phyloP scores from a whole-genome alignment of 2,797 vertebrate genomes.

The Eulemur coronatus region DNA sequence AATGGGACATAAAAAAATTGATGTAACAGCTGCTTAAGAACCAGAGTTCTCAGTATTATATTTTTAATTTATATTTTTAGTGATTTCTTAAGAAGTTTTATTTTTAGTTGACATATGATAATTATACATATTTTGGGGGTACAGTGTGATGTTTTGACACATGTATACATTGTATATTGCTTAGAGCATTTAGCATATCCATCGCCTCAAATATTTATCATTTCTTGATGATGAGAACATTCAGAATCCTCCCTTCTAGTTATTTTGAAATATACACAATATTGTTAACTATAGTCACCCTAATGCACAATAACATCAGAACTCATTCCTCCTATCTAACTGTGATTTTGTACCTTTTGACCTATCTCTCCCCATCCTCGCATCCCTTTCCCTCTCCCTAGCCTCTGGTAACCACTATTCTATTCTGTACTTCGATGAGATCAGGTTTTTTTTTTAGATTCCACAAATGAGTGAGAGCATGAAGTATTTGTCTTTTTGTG shows the following conservation, averaged over 20 bases:
- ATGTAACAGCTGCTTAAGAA: background rate
- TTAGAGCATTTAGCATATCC: background rate
- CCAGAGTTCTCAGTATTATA: background rate
- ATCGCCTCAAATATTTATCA: background rate
- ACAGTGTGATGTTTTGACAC: background rate
- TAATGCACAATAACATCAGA: background rate
- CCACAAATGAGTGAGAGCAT: background rate
- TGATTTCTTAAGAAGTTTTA: background rate
- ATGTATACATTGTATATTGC: background rate
- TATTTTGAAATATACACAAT: background rate
- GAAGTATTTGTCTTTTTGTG: background rate
- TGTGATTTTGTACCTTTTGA: background rate
- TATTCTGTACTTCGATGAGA: background rate
- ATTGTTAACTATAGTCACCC: background rate
- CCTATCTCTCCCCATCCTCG: background rate
- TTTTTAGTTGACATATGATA: background rate
- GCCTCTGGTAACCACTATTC: background rate
- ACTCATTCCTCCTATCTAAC: too few species aligned
- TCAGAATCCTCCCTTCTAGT: background rate
- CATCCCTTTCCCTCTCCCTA: too few species aligned
- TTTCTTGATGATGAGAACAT: background rate
- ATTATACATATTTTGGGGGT: background rate
- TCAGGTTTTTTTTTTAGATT: background rate
- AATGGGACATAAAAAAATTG: background rate
- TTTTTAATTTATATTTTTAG: background rate